Percentiles rank a stretch among this genome's conserved stretches.
Conservation (phyloP, 2,113 vertebrate genomes). For the Cairina moschata region DNA sequence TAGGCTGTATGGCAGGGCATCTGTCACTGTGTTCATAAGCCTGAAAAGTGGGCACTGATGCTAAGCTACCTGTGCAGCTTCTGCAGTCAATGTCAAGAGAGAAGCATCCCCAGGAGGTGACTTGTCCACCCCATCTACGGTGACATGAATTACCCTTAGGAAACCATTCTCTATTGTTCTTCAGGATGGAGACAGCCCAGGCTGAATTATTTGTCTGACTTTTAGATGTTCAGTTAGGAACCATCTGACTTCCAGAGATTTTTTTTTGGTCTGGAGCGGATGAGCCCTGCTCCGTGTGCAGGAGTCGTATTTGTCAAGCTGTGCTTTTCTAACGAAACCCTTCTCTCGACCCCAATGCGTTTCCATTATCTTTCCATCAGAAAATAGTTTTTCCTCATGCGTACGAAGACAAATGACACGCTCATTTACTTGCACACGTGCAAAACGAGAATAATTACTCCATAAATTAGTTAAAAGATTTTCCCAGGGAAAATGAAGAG, state of each 20-base stretch:
- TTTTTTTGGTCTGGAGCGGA: background rate
- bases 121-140: constrained; percentile 21
- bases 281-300: constrained; percentile 19
- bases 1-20: background rate
- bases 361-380: constrained; percentile 56
- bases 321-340: constrained; percentile 21
- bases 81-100: constrained; percentile 28
- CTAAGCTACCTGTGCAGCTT: background rate
- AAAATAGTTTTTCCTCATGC: constrained; percentile 26
- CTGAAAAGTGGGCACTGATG: background rate
- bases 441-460: constrained; percentile 23
- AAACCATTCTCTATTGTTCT: constrained; percentile 33
- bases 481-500: constrained; percentile 45
- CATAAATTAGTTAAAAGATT: constrained; percentile 64
- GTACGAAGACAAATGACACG: background rate
- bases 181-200: background rate
- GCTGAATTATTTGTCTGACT: constrained; percentile 58
- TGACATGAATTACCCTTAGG: constrained; percentile 36
- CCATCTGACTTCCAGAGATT: background rate
- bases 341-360: constrained; percentile 36
- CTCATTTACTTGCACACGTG: constrained; percentile 32
- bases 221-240: constrained; percentile 15
- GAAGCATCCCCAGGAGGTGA: constrained; percentile 14
- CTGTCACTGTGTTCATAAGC: background rate
- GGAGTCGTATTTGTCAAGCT: background rate